Evolutionary conservation across 2,888 invertebrate species (phyloP), one percentile per base, ranked within the genome.

Genomic region (Quadroppia sp.): DNA sequence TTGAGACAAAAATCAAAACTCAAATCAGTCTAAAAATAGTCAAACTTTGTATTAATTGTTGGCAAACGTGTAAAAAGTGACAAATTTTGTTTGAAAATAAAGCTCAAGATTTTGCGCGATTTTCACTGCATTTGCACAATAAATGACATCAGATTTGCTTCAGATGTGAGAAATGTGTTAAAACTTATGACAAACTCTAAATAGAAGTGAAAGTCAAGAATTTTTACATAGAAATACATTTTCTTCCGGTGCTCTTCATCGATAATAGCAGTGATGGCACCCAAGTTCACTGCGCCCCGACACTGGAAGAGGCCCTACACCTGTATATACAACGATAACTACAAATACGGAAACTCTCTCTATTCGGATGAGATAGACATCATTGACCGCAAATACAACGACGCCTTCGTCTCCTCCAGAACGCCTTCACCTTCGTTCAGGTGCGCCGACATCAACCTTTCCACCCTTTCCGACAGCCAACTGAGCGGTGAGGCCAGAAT

Each of bases 251-350:
- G 36, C 36, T 36, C 36, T 36, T 45, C 6, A 45, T 45, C 15
- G 15, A 45, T 45, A 17, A 45, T 13, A 56, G 23, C 20, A 56
- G 23, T 23, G 3, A 78, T 78, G 78, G 76, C 78, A 25, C 76
- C 78, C 1, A 72, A 71, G 50, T 71, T 73, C n/a, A 56, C 73
- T 45, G 77, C 75, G 9, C 76, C 76, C 13, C 61, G 67, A 53
- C 45, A 64, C n/a, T 79, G 79, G 79, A 75, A 76, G 61, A 71
- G 79, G 53, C 79, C 79, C 4, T 76, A 76, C 56, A 78, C 77
- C 6, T 69, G 74, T 17, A 79, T 79, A 72, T 79, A 79, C 73
- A 77, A 77, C 32, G 77, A 78, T 64, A 79, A 79, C 71, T 78
- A 79, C 72, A 75, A 75, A 28, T 79, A 76, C 61, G 79, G 79